These are phyloP conservation scores for Oophaga sylvatica DNA, from an alignment of 2,797 vertebrate genomes.

Conservation along the genomic window DNA sequence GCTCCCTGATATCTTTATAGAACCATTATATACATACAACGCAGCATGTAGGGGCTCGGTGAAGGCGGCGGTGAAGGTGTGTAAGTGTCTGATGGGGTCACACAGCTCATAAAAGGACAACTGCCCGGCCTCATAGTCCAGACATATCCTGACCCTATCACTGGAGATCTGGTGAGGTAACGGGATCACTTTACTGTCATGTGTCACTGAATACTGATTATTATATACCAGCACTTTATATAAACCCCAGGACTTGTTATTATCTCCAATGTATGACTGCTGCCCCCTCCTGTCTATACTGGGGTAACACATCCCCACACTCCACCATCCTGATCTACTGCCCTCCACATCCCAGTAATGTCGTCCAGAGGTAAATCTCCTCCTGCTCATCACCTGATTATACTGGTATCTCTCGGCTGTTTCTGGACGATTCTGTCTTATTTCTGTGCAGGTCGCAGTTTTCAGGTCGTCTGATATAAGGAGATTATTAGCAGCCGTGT, in stretches of 20 bases:
- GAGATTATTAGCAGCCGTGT: no score
- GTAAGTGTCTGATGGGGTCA: slow-evolving; percentile 11
- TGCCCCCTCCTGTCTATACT: not conserved
- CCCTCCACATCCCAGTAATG: not conserved
- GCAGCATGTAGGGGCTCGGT: no score
- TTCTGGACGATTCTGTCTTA: no score
- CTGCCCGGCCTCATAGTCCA: slow-evolving; percentile 28
- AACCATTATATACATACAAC: no score
- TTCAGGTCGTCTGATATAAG: no score
- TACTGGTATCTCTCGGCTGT: no score
- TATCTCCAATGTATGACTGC: not conserved
- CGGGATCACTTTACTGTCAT: not conserved
- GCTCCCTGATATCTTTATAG: no score
- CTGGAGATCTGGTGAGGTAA: not conserved
- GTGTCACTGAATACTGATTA: not conserved
- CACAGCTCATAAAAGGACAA: slow-evolving; percentile 8
- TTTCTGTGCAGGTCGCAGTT: no score
- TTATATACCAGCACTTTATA: no score
- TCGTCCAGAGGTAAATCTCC: no score
- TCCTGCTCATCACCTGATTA: no score
- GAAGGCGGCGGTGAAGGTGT: slow-evolving; percentile 8
- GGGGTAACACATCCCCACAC: not conserved
- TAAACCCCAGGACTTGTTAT: slow-evolving; percentile 16
- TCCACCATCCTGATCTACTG: not conserved
- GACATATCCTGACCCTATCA: no score